Evolutionary conservation across 2,888 invertebrate species (phyloP), one percentile per base, ranked within the genome.

Genomic region (Lycophotia porphyrea): DNA sequence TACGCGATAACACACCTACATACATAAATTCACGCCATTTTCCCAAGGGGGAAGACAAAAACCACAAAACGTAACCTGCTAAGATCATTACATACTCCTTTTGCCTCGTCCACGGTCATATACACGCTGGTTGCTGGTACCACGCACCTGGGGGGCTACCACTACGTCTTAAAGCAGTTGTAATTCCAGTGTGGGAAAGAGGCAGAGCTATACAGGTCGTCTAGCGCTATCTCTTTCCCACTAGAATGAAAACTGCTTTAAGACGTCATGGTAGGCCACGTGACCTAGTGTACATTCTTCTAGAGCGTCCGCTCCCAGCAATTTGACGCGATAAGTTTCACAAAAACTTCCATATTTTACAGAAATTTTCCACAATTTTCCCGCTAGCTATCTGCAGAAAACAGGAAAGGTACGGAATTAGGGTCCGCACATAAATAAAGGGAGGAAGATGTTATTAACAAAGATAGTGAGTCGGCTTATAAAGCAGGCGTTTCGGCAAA

Each of bases 331-430:
- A 73, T 64, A 82, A 71, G 64, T 84, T 66, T 39, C n/a, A n/a
- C 13, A 68, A 69, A 71, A 67, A 72, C 63, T 76, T 60, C 58
- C 52, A 82, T 78, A 82, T 82, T 76, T 74, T 64, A 68, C 24
- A 64, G 70, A 74, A 74, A 74, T 71, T 72, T 76, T 27, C 49
- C 60, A 58, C 68, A 71, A 71, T 83, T 85, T 85, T 82, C 74
- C 83, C 71, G 39, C 24, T 67, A 39, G 44, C 24, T 82, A 76
- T 79, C 72, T 63, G 61, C 27, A 1, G 60, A 55, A 1, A 80
- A 55, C 76, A 83, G 82, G 85, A 82, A 82, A 84, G 84, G 81
- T 81, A 61, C 71, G 0, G n/a, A 84, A 81, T 76, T 67, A 76
- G 71, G 84, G 73, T 73, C 58, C 27, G 34, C 18, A 24, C 58